Evolutionary conservation across 1,140 invertebrate genomes (phyloP), one percentile per base, ranked within the genome.

Genomic region (Spodoptera litura): DNA sequence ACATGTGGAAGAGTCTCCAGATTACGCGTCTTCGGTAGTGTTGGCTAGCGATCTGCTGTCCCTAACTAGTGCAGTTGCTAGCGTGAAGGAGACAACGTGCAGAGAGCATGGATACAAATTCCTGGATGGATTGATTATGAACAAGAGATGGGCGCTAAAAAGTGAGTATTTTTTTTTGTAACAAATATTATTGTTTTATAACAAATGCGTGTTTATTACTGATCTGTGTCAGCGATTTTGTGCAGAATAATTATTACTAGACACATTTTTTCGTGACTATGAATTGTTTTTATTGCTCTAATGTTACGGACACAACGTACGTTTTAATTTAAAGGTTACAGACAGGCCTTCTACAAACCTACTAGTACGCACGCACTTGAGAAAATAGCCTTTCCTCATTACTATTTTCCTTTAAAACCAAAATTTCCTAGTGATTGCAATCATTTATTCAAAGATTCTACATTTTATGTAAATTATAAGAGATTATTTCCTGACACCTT

Each of bases 141-240:
- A 95, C 38, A 95, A 95, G 75, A 92, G 91, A 85, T 96, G 95
- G 95, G 95, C 95, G 0, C 91, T 96, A 64, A 94, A 95, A 81
- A 96, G 95, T 95, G 87, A 95, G 94, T 94, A 80, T 9, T 38
- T 59, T 59, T 25, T 27, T 27, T 31, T 2, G 31, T 27, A 31
- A 59, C 3, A 31, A 31, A 25, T 3, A 31, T 27, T 59, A 12
- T 11, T 20, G 11, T 27, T 59, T 59, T 11, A 59, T 59, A 8
- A 20, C 20, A 9, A 56, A 56, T 1, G 15, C 6, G 20, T 27
- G 15, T 20, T 9, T 9, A 8, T 3, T 56, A 20, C 2, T 3
- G 5, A 61, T 13, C 12, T 31, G 58, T 35, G 27, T 61, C 58
- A 61, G 58, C 58, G 12, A 25, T 25, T 27, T 5, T 3, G 9